Evolutionary conservation across 2,797 vertebrate genomes (phyloP), one percentile per base, ranked within the genome.

Genomic region (Gouania willdenowi): DNA sequence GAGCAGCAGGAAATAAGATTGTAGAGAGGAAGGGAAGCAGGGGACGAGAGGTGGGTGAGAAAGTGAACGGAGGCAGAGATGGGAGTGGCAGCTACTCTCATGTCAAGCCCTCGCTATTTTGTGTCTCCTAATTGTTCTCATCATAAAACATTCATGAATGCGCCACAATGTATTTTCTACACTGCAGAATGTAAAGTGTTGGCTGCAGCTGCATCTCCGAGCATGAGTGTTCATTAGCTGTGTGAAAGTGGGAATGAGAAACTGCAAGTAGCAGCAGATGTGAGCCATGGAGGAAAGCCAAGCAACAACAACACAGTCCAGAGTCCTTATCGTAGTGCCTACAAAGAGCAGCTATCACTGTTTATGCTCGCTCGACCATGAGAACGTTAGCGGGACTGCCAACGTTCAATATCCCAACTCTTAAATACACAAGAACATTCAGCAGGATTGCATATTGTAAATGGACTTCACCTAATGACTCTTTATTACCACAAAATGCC

Each of bases 1-100:
- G 68, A 38, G 64, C 53, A 21, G 50, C 62, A 77, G 73, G 75
- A 82, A 77, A 86, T 84, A 52, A 66, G 53, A 84, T 52, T 70
- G 66, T 17, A 30, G 51, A 37, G 54, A 9, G 33, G 24, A 54
- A 9, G 33, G 24, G 13, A 49, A 36, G 26, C 25, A 33, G 48
- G 58, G 51, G 54, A 42, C 66, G 51, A 53, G 50, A 66, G 74
- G 75, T 69, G 65, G 66, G 63, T 5, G 42, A 51, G 42, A 56
- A 37, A 47, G 41, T 28, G 38, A 61, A 55, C 63, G 41, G 11
- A 54, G 37, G 37, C 28, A 53, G 41, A 36, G 28, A 53, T 16
- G 47, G 71, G 71, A 77, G 78, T 63, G 73, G 59, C 57, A 67
- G 49, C 35, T 56, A 49, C 24, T 17, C 24, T 67, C 52, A 26